These are phyloP conservation scores for Geococcyx californianus DNA, from an alignment of 2,113 vertebrate species.

Conservation along the genomic window DNA sequence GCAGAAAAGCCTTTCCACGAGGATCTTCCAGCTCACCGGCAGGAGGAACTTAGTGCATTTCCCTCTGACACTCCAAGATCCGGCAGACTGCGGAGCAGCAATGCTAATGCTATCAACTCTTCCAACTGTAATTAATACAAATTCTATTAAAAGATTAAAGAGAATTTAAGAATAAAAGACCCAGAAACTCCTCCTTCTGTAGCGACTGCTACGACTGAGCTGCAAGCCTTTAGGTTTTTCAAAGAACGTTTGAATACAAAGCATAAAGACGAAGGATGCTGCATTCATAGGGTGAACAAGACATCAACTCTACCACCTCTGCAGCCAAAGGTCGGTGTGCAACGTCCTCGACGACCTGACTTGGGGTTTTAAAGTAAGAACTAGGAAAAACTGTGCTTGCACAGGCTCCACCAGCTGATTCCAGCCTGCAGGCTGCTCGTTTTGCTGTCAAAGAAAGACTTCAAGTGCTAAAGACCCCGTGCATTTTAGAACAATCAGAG, in stretches of 20 bases:
- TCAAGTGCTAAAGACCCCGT: rapidly evolving
- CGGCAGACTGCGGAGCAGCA: rapidly evolving
- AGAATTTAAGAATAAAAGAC: not conserved
- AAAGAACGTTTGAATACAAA: not conserved
- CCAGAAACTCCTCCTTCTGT: not conserved
- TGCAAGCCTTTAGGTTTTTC: not conserved
- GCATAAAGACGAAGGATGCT: rapidly evolving
- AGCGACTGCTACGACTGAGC: rapidly evolving
- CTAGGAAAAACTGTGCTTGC: not conserved
- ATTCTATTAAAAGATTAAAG: not conserved
- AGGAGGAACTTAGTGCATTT: not conserved
- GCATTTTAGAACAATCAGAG: not conserved
- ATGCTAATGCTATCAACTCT: not conserved
- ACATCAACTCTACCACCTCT: not conserved
- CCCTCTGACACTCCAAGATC: not conserved
- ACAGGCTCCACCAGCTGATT: not conserved
- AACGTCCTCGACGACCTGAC: not conserved
- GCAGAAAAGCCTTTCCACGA: not conserved
- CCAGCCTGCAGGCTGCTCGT: not conserved
- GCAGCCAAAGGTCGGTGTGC: rapidly evolving
- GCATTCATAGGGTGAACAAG: rapidly evolving
- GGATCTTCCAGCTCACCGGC: not conserved
- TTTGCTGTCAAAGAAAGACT: no score
- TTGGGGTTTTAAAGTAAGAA: not conserved
- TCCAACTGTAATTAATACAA: not conserved